Conservation (phyloP, 2,888 invertebrate genomes). For the Rhingia rostrata region DNA sequence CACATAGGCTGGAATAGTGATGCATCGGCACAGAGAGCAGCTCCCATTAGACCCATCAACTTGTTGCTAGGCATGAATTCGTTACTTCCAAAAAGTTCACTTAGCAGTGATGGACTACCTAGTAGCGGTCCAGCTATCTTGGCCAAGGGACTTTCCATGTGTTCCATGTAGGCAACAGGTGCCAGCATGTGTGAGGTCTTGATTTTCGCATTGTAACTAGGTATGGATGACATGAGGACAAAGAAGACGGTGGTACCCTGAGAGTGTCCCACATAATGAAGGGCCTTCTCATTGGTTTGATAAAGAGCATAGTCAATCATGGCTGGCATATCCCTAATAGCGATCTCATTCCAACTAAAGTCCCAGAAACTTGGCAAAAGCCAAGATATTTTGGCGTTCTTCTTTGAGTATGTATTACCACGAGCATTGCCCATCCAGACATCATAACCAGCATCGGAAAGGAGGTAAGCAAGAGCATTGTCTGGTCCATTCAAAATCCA, state of each 20-base stretch:
- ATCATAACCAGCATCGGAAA: conserved; percentile 88
- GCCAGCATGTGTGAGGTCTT: conserved; percentile 88
- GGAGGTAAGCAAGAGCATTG: conserved; percentile 83
- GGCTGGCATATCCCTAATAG: conserved; percentile 89
- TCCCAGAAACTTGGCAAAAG: conserved; percentile 86
- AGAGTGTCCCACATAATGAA: conserved; percentile 89
- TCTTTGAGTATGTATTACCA: conserved; percentile 86
- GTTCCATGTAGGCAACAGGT: conserved; percentile 87
- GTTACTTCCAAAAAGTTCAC: conserved; percentile 80
- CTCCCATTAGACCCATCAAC: conserved; percentile 78
- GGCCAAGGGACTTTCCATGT: conserved; percentile 83
- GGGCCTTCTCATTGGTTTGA: conserved; percentile 84
- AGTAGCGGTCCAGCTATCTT: conserved; percentile 82
- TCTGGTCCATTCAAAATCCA: conserved; percentile 89
- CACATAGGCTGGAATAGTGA: conserved; percentile 79
- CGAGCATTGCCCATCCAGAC: conserved; percentile 93
- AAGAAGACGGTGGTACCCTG: conserved; percentile 89
- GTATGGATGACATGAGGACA: conserved; percentile 87
- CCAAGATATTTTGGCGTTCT: conserved; percentile 83
- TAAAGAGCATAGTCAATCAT: conserved; percentile 89
- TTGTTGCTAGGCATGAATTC: conserved; percentile 86
- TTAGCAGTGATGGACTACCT: conserved; percentile 79
- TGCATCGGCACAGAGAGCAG: conserved; percentile 85
- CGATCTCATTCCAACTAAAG: conserved; percentile 89
- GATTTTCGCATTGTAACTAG: conserved; percentile 87